A percentile compares a stretch with the other conserved stretches of the same genome.
Evolutionary conservation across 2,888 invertebrate species (phyloP).

Genomic region (Exocentrus adspersus): DNA sequence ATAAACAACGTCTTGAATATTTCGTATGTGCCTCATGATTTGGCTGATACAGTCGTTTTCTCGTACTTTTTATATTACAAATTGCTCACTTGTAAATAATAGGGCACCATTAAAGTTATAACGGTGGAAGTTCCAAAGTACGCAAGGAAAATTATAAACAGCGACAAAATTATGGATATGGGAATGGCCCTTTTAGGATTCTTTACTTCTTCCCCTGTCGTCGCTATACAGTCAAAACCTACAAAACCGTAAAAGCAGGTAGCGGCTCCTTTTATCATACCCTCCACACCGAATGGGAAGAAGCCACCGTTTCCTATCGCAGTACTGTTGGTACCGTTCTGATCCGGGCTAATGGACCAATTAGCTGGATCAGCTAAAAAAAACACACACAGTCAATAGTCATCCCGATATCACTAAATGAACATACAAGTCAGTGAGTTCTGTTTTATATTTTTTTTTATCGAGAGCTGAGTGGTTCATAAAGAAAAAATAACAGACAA

Average conservation of each 20-base stretch:
- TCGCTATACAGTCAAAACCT: constrained; percentile 91
- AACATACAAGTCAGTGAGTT: no score
- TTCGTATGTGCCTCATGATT: no score
- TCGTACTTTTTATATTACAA: no score
- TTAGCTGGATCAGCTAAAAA: constrained; percentile 63
- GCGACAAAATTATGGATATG: constrained; percentile 83
- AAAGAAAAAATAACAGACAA: no score
- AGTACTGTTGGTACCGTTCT: constrained; percentile 61
- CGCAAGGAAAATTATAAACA: constrained; percentile 84
- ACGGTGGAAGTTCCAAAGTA: constrained; percentile 91
- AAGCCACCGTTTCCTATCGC: constrained; percentile 78
- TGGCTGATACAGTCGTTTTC: no score
- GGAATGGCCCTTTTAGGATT: constrained; percentile 90
- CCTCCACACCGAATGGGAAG: constrained; percentile 83
- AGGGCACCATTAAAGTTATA: constrained; percentile 87
- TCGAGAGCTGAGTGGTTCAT: no score
- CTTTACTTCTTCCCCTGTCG: constrained; percentile 89
- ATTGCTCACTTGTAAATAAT: constrained; percentile 74
- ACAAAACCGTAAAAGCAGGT: constrained; percentile 93
- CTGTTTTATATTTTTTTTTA: no score
- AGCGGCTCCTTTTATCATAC: constrained; percentile 82
- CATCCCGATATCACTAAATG: no score
- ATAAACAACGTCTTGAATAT: no score
- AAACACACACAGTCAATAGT: constrained; percentile 21
- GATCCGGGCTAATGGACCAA: constrained; percentile 60